These are phyloP conservation scores for Cydia pomonella DNA, from an alignment of 1,140 invertebrate species.

Conservation along the genomic window DNA sequence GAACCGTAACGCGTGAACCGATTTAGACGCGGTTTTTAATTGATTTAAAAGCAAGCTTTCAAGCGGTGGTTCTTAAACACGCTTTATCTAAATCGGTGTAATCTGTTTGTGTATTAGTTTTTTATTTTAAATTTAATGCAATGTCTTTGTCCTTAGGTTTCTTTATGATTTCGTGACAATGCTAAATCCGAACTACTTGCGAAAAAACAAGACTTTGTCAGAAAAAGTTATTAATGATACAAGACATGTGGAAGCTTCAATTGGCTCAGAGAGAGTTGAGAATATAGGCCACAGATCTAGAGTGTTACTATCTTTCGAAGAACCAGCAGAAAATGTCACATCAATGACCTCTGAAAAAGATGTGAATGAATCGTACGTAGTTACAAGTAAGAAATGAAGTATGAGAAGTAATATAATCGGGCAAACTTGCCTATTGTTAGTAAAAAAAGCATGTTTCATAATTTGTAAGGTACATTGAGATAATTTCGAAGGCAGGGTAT, in stretches of 20 bases:
- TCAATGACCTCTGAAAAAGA: neutral
- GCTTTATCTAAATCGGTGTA: no score
- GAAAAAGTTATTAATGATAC: neutral
- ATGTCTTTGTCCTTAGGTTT: neutral
- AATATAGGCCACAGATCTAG: neutral
- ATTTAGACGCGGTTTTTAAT: no score
- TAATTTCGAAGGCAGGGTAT: no score
- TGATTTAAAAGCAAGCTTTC: no score
- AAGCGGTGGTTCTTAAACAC: no score
- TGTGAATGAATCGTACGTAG: constrained; percentile 8
- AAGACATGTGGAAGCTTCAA: neutral
- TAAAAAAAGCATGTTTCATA: no score
- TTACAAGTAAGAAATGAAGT: neutral
- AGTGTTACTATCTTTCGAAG: neutral
- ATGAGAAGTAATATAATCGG: neutral
- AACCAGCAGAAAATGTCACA: neutral
- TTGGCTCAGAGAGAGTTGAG: neutral
- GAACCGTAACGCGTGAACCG: no score
- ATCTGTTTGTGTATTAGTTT: neutral
- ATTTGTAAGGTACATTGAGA: no score
- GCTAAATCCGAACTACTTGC: neutral
- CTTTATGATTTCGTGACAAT: neutral
- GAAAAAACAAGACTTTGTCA: neutral
- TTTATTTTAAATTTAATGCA: neutral
- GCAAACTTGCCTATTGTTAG: no score